These are phyloP conservation scores for Pseudobourletiella spinata DNA, from an alignment of 1,140 invertebrate genomes.

Conservation along the genomic window DNA sequence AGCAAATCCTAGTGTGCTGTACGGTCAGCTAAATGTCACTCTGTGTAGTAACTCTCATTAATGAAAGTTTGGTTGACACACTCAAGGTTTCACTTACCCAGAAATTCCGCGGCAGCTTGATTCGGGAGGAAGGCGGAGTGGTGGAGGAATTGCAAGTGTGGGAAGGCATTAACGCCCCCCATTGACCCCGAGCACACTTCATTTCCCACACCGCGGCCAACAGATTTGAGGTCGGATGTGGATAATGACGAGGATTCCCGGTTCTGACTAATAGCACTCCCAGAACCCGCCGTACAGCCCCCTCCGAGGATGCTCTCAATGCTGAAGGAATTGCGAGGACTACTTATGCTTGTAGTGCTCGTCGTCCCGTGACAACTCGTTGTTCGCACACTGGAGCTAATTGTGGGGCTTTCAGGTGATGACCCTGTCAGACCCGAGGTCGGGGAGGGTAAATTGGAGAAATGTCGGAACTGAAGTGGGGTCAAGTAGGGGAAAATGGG, in stretches of 20 bases:
- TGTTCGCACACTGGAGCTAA: not conserved
- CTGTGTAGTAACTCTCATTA: too few relatives aligned
- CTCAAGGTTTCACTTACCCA: constrained; percentile 28
- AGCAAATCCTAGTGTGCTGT: too few relatives aligned
- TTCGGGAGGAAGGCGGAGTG: constrained; percentile 24
- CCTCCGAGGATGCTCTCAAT: constrained; percentile 10
- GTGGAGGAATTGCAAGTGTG: constrained; percentile 23
- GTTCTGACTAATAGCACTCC: not conserved
- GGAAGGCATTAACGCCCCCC: not conserved
- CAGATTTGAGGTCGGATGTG: not conserved
- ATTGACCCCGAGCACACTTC: not conserved
- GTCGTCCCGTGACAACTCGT: not conserved
- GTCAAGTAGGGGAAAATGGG: constrained; percentile 29
- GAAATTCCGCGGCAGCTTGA: constrained; percentile 32
- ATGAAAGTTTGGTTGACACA: too few relatives aligned
- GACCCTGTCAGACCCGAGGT: constrained; percentile 8
- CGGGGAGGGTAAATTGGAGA: constrained; percentile 12
- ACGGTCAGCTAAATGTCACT: too few relatives aligned
- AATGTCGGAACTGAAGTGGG: constrained; percentile 21
- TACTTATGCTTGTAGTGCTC: not conserved
- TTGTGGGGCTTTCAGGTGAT: not conserved
- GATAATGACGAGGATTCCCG: too few relatives aligned
- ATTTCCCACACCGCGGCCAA: not conserved
- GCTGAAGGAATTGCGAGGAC: constrained; percentile 2
- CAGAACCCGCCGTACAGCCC: not conserved